Percentiles rank a stretch among this genome's conserved stretches.
phyloP scores from a whole-genome alignment of 2,888 invertebrate species.

The Nymphalis polychloros region DNA sequence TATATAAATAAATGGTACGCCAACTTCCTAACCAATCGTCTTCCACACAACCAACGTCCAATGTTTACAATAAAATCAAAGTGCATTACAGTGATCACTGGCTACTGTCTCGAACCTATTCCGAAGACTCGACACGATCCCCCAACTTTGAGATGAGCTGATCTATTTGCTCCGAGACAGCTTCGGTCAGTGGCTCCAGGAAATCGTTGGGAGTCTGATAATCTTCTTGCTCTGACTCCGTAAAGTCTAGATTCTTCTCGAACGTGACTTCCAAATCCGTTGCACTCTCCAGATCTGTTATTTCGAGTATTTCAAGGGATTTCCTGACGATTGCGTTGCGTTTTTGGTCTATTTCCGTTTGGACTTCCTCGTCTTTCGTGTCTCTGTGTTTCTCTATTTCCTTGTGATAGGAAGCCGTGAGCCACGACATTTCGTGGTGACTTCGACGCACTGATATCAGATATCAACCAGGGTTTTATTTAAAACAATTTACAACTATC shows the following conservation, averaged over 20 bases:
- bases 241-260: slow-evolving; percentile 58
- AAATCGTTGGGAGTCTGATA: slow-evolving; percentile 68
- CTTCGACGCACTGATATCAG: slow-evolving; percentile 44
- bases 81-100: not conserved
- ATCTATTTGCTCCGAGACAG: slow-evolving; percentile 70
- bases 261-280: slow-evolving; percentile 62
- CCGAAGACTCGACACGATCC: slow-evolving; percentile 54
- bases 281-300: slow-evolving; percentile 53
- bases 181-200: slow-evolving; percentile 65
- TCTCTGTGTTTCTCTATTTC: slow-evolving; percentile 45
- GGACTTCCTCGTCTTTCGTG: slow-evolving; percentile 57
- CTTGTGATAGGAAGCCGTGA: slow-evolving; percentile 46
- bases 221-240: slow-evolving; percentile 63
- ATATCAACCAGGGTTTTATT: not conserved
- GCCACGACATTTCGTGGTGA: slow-evolving; percentile 44
- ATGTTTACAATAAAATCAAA: slow-evolving; percentile 2
- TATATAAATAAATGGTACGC: too few relatives aligned
- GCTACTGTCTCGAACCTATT: slow-evolving; percentile 49
- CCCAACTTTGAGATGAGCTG: slow-evolving; percentile 67
- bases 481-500: not conserved
- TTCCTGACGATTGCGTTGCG: slow-evolving; percentile 53
- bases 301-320: slow-evolving; percentile 64
- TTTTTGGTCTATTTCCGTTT: slow-evolving; percentile 48
- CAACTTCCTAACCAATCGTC: too few relatives aligned
- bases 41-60: too few relatives aligned